phyloP scores from a whole-genome alignment of 2,113 vertebrate genomes.

The Alethe diademata region DNA sequence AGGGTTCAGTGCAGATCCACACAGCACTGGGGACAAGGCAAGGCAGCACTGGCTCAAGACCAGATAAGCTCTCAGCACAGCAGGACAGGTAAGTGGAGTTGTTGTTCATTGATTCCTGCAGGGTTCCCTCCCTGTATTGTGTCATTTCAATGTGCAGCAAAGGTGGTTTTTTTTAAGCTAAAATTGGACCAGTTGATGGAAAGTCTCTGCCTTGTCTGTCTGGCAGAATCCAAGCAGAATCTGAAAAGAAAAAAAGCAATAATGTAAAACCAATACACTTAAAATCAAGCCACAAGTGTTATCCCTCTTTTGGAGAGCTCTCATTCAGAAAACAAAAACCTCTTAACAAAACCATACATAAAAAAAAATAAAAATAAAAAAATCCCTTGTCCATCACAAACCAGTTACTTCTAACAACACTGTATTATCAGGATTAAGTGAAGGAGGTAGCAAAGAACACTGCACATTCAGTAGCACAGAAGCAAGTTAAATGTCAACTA shows the following conservation, averaged over 20 bases:
- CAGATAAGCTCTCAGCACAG: conserved; percentile 80
- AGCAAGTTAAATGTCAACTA: not conserved
- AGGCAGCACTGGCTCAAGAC: conserved; percentile 81
- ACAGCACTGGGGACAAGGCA: conserved; percentile 83
- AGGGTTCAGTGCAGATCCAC: conserved; percentile 78
- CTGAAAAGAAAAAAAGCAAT: conserved; percentile 64
- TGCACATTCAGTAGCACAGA: not conserved
- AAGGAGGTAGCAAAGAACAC: not conserved
- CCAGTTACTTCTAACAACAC: not conserved
- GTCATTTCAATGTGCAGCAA: conserved; percentile 89
- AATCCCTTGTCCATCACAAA: not conserved
- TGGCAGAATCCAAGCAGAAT: conserved; percentile 96
- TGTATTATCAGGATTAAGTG: not conserved
- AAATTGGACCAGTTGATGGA: conserved; percentile 99
- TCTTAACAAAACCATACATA: not conserved
- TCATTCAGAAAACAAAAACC: not conserved
- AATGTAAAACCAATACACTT: not conserved
- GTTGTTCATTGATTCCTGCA: conserved; percentile 74
- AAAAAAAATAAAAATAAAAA: not conserved
- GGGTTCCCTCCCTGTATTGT: conserved; percentile 61
- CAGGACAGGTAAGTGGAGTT: conserved; percentile 73
- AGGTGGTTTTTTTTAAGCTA: conserved; percentile 97
- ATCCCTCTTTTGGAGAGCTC: not conserved
- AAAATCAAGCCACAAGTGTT: not conserved
- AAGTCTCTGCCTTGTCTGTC: conserved; percentile 94